Base-by-base conservation (phyloP, 2,888 invertebrate genomes). In the Dastarcus helophoroides region DNA sequence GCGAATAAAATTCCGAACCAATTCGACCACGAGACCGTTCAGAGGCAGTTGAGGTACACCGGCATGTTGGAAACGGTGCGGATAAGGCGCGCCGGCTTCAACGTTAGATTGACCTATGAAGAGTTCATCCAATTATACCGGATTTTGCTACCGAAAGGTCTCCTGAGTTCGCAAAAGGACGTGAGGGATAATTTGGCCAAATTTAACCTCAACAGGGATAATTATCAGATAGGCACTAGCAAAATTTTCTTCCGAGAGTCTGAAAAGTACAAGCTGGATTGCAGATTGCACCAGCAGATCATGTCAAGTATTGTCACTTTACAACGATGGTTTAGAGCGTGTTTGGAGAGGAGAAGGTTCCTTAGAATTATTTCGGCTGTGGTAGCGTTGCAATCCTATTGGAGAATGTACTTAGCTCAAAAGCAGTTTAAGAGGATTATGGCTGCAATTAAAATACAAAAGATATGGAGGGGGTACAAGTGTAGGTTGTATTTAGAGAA, bases 21-120 rank as follows among this genome's bases (percentile, higher is more conserved):
- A 43, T 94, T 94, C 62, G 90, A 93, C 58, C 88, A 93, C 49
- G 86, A 88, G 39, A 86, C 91, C 0, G 91, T 94, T 5, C 81
- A 91, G 50, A 69, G 91, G 29, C 83, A 88, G 56, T 66, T 95
- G 35, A 70, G 93, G 6, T 95, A 95, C 62, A 94, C 94, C 0
- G 95, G 95, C 37, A 95, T 94, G 94, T 56, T 95, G 49, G 94
- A 94, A 56, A 95, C 94, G 0, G 94, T 94, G 8, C 69, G 91
- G 45, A 94, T 95, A 40, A 68, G 94, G 28, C 88, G 91, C 54
- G 91, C 93, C 2, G 94, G 94, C 2, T 95, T 93, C 65, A 91
- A 91, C 60, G 91, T 94, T 37, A 71, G 94, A 17, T 71, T 94
- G 17, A 82, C 86, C 0, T 93, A 91, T 60, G 89, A 91, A 56